Evolutionary conservation across 2,113 vertebrate genomes (phyloP), one percentile per base, ranked within the genome.

Genomic region (Ammodytes dubius): DNA sequence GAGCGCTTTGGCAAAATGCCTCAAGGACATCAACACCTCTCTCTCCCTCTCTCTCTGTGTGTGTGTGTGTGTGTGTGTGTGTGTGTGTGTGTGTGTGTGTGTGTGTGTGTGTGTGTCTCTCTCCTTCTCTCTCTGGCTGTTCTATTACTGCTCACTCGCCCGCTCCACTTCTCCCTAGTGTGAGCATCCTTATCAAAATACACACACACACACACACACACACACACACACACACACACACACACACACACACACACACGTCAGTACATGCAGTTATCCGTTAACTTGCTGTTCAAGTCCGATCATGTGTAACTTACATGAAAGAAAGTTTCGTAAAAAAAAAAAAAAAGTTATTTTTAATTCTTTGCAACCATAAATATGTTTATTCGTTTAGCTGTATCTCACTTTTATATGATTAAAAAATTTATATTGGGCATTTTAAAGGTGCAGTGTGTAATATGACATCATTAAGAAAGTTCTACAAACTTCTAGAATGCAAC

Each of bases 11-110:
- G 3, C 74, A n/a, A n/a, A n/a, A n/a, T 66, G 73, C 79, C 81
- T 77, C 74, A 86, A 90, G 88, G 90, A 88, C 86, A 73, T 59
- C 43, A 59, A 66, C 54, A n/a, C 75, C 83, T n/a, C 9, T 17
- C 76, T 8, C 56, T 4, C 37, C 50, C 53, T 4, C 17, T 8
- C 56, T 4, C 37, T 45, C 53, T 4, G 13, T 27, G 27, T 27
- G 27, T 27, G 27, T 27, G 27, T 27, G 27, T 27, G 27, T 27
- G 27, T 27, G 27, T 27, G 27, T 27, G 27, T 27, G 27, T 27
- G 27, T 27, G 27, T 27, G 27, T 27, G 27, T 27, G 27, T 27
- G 27, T 27, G 27, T 27, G 27, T 27, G 27, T 27, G 27, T 27
- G 27, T 27, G 27, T 27, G 27, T 27, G 27, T 27, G 27, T 27